A percentile compares a stretch with the other conserved stretches of the same genome.
These are phyloP conservation scores for Temnothorax nylanderi DNA, from an alignment of 1,140 invertebrate species.

Conservation along the genomic window DNA sequence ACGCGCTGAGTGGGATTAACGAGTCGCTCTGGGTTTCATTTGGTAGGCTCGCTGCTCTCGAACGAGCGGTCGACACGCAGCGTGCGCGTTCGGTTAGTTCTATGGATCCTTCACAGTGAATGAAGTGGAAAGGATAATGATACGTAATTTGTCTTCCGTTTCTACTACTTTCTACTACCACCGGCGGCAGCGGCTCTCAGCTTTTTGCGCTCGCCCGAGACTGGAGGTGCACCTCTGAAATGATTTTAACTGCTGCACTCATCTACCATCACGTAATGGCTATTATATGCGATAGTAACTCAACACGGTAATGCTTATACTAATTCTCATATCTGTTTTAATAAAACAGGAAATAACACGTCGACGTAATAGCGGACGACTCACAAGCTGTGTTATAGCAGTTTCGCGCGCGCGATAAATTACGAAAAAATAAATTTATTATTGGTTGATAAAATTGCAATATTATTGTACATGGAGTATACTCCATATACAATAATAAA, in stretches of 20 bases:
- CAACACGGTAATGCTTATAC: conserved; percentile 13
- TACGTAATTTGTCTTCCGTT: conserved; percentile 60
- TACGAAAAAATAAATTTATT: neutral
- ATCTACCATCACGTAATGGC: conserved; percentile 31
- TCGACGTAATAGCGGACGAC: neutral
- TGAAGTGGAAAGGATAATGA: conserved; percentile 61
- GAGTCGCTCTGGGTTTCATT: conserved; percentile 73
- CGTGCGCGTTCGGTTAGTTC: conserved; percentile 28
- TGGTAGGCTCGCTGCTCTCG: conserved; percentile 9
- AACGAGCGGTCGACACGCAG: conserved; percentile 38
- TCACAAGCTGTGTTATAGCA: neutral
- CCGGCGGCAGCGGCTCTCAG: conserved; percentile 36
- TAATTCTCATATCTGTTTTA: conserved; percentile 27
- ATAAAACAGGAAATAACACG: conserved; percentile 24
- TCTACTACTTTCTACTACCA: conserved; percentile 57
- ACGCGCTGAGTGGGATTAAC: conserved; percentile 77
- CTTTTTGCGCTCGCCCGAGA: conserved; percentile 34
- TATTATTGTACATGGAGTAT: neutral
- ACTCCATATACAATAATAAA: neutral
- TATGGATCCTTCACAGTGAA: conserved; percentile 54
- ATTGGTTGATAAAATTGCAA: no score
- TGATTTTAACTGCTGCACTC: conserved; percentile 32
- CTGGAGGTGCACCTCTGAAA: conserved; percentile 11
- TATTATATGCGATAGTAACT: conserved; percentile 37
- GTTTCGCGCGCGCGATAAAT: neutral